phyloP scores from a whole-genome alignment of 37 sponge, comb jelly and placozoan species.

The Axinella damicornis region DNA sequence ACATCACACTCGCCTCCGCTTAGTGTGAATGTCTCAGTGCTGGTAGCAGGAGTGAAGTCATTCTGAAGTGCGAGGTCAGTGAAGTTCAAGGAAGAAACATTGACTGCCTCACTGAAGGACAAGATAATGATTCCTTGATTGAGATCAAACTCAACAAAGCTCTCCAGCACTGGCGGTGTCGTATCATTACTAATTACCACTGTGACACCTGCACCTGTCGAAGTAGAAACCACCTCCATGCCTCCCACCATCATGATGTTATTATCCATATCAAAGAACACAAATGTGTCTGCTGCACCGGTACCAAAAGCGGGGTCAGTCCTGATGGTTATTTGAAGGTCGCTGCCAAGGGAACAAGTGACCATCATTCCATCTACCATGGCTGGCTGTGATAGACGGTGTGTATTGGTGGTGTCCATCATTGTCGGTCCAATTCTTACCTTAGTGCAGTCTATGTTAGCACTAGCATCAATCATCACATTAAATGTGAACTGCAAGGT shows the following conservation, averaged over 20 bases:
- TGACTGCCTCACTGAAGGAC: constrained; percentile 82
- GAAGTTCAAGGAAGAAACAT: constrained; percentile 67
- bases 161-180: constrained; percentile 36
- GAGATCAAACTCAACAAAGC: constrained; percentile 77
- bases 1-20: constrained; percentile 49
- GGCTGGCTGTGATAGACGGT: neutral
- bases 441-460: constrained; percentile 28
- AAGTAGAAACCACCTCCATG: neutral
- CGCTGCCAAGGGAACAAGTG: constrained; percentile 30
- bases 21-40: constrained; percentile 17
- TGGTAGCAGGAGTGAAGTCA: constrained; percentile 17
- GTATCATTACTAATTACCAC: constrained; percentile 12
- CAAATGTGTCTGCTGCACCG: constrained; percentile 30
- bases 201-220: neutral
- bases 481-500: constrained; percentile 61
- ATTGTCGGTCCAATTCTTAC: constrained; percentile 8
- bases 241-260: constrained; percentile 14
- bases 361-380: neutral
- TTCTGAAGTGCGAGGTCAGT: constrained; percentile 66
- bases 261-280: constrained; percentile 31
- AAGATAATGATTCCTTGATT: constrained; percentile 64
- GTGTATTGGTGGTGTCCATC: neutral
- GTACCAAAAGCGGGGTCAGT: constrained; percentile 38
- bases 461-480: neutral
- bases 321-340: constrained; percentile 44